phyloP scores from a whole-genome alignment of 1,140 invertebrate species.

The Drosophila mauritiana region DNA sequence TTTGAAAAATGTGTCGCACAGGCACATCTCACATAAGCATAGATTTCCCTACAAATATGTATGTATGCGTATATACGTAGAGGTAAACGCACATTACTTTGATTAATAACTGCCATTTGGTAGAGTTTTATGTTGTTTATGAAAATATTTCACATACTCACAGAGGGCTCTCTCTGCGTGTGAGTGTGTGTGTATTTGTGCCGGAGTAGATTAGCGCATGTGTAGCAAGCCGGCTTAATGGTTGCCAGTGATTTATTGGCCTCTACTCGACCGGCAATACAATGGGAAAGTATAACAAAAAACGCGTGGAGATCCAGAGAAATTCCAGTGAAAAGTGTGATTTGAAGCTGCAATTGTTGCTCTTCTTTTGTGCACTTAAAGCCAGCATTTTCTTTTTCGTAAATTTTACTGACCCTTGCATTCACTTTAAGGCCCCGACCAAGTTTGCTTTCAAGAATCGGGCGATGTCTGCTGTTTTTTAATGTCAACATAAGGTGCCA shows the following conservation, averaged over 20 bases:
- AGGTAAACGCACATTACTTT: constrained; percentile 75
- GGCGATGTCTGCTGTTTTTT: constrained; percentile 36
- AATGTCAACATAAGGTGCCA: constrained; percentile 60
- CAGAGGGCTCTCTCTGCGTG: constrained; percentile 2
- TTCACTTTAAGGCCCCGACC: constrained; percentile 47
- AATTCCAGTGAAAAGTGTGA: constrained; percentile 3
- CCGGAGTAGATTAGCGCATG: constrained; percentile 74
- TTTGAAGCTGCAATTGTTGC: constrained; percentile 41
- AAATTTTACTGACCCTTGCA: constrained; percentile 34
- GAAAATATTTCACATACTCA: constrained; percentile 78
- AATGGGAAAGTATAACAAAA: constrained; percentile 24
- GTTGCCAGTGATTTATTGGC: constrained; percentile 71
- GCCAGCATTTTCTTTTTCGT: background rate
- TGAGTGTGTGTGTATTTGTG: constrained; percentile 29
- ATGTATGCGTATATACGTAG: constrained; percentile 7
- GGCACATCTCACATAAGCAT: constrained; percentile 7
- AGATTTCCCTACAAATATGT: constrained; percentile 14
- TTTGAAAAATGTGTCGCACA: constrained; percentile 66
- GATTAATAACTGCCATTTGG: constrained; percentile 83
- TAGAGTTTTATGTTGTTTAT: constrained; percentile 83
- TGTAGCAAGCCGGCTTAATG: constrained; percentile 75
- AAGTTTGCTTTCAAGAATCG: constrained; percentile 18
- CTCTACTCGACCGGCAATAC: constrained; percentile 29
- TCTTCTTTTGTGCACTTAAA: constrained; percentile 8
- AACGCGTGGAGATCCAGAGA: constrained; percentile 1